Conservation (phyloP, 2,797 vertebrate genomes). For the Iguana delicatissima region DNA sequence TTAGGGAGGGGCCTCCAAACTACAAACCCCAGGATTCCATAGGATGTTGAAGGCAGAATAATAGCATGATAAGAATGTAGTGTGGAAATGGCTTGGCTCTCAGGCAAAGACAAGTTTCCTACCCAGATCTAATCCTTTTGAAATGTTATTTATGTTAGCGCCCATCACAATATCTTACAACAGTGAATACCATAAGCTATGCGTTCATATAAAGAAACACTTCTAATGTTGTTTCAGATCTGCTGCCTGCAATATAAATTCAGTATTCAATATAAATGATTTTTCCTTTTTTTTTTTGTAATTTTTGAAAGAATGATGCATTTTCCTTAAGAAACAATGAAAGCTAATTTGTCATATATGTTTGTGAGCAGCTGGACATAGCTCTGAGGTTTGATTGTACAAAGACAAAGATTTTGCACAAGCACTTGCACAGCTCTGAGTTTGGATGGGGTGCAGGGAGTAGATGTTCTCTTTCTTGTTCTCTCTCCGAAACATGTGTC, state of each 20-base stretch:
- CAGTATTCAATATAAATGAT: no score
- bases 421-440: neutral
- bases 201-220: neutral
- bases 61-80: no score
- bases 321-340: neutral
- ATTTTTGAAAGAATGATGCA: neutral
- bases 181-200: neutral
- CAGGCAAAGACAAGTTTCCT: neutral
- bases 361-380: neutral
- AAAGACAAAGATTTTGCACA: neutral
- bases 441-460: neutral
- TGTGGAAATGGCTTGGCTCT: no score
- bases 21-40: no score
- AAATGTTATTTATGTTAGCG: neutral
- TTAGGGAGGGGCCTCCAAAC: no score
- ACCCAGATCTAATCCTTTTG: neutral
- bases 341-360: neutral
- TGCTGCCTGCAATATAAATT: no score
- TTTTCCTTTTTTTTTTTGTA: neutral
- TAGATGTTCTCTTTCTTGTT: rapidly evolving
- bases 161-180: neutral
- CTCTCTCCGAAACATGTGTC: rapidly evolving
- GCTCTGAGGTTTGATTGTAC: neutral
- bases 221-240: neutral
- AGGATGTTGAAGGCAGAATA: no score